Percentiles rank a stretch among this genome's conserved stretches.
Evolutionary conservation across 2,113 vertebrate genomes (phyloP).

Genomic region (Hippocampus guttulatus): DNA sequence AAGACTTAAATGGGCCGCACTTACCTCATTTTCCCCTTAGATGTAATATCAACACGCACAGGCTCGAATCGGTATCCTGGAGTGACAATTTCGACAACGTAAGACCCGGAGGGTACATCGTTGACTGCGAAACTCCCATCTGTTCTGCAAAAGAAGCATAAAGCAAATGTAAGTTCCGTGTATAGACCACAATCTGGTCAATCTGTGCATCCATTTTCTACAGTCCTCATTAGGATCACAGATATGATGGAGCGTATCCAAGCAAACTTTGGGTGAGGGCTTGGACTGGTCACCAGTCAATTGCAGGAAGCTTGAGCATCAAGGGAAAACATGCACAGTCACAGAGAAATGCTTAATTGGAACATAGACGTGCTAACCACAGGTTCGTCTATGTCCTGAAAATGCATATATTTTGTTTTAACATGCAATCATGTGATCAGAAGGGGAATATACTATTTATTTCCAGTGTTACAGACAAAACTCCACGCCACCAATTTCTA

Average conservation of each 20-base stretch:
- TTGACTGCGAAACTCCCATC: constrained; percentile 97
- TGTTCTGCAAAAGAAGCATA: constrained; percentile 71
- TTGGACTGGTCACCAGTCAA: no score
- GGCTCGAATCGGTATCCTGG: constrained; percentile 90
- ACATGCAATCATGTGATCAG: no score
- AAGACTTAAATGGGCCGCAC: neutral
- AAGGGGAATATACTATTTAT: no score
- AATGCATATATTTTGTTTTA: no score
- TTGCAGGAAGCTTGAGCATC: no score
- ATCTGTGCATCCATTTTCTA: neutral
- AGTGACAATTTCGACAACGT: constrained; percentile 89
- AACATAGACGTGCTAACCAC: no score
- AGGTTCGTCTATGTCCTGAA: no score
- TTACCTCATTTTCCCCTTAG: constrained; percentile 99
- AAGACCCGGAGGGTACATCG: constrained; percentile 94
- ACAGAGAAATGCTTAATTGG: no score
- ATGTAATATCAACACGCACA: constrained; percentile 95
- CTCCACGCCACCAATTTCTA: neutral
- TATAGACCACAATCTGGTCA: neutral
- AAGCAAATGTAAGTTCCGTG: neutral
- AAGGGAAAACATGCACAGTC: no score
- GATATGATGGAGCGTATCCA: no score
- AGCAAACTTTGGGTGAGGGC: no score
- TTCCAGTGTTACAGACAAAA: no score
- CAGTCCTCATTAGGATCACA: neutral